Conservation (phyloP, 2,113 vertebrate genomes). For the Eulacestoma nigropectus region DNA sequence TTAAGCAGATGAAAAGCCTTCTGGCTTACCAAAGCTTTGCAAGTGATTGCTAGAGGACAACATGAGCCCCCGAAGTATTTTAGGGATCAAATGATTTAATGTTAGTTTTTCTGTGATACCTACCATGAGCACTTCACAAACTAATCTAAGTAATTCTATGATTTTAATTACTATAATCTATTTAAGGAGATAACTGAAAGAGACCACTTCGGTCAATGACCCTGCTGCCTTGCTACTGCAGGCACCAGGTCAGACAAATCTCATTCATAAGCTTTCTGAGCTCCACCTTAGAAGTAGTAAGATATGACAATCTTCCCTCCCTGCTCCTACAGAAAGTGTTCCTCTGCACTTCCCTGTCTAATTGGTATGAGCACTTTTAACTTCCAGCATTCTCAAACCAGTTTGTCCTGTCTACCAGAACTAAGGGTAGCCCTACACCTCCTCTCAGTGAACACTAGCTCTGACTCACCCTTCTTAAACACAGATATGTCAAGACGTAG, state of each 20-base stretch:
- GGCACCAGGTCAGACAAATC: neutral
- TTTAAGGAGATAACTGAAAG: neutral
- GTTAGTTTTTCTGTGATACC: neutral
- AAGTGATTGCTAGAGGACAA: neutral
- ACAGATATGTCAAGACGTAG: neutral
- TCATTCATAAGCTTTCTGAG: neutral
- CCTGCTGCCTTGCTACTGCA: neutral
- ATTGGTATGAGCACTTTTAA: neutral
- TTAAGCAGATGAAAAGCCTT: slow-evolving; percentile 33
- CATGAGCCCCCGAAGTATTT: neutral
- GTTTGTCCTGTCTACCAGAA: neutral
- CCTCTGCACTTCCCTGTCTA: neutral
- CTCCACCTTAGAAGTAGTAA: neutral
- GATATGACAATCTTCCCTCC: neutral
- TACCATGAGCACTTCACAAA: neutral
- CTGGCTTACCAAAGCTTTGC: slow-evolving; percentile 28
- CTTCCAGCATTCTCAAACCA: neutral
- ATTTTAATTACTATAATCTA: neutral
- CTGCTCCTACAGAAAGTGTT: neutral
- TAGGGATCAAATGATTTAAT: neutral
- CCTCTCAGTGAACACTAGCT: neutral
- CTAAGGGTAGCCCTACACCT: neutral
- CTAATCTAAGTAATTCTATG: neutral
- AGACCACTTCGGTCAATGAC: neutral
- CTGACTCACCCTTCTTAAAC: neutral